phyloP scores from a whole-genome alignment of 2,888 invertebrate species.

The Notodonta dromedarius region DNA sequence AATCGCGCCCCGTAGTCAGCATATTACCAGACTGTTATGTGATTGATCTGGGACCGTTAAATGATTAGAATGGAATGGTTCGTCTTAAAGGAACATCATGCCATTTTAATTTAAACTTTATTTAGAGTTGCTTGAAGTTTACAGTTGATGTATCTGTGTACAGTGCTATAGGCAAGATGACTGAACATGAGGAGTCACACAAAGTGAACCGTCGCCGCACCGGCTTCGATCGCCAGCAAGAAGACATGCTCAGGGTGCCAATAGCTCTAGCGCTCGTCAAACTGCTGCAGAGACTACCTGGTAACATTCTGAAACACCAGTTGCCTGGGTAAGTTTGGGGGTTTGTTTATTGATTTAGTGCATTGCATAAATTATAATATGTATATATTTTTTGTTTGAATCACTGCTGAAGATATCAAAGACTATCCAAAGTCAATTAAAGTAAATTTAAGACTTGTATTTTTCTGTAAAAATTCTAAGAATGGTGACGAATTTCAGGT shows the following conservation, averaged over 20 bases:
- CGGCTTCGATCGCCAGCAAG: slow-evolving; percentile 91
- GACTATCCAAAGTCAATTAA: not conserved
- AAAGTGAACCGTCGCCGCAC: slow-evolving; percentile 89
- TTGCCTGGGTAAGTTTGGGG: slow-evolving; percentile 88
- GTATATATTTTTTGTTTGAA: not conserved
- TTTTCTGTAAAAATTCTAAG: not conserved
- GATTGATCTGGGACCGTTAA: too few relatives aligned
- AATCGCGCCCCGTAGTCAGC: too few relatives aligned
- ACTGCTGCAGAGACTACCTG: slow-evolving; percentile 93
- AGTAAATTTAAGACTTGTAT: not conserved
- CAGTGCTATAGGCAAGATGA: slow-evolving; percentile 81
- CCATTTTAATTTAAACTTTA: too few relatives aligned
- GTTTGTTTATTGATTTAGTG: not conserved
- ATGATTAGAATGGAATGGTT: too few relatives aligned
- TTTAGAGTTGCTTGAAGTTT: too few relatives aligned
- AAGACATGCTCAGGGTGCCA: slow-evolving; percentile 95
- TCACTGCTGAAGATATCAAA: not conserved
- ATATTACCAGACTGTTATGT: too few relatives aligned
- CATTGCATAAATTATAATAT: not conserved
- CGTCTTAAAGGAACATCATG: too few relatives aligned
- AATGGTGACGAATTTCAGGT: too few relatives aligned
- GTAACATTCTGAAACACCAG: slow-evolving; percentile 88
- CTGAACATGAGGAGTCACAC: slow-evolving; percentile 90
- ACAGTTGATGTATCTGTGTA: not conserved
- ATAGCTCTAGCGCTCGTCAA: slow-evolving; percentile 97